Percentiles rank a stretch among this genome's conserved stretches.
These are phyloP conservation scores for Stegana nigrithorax DNA, from an alignment of 2,888 invertebrate genomes.

Conservation along the genomic window DNA sequence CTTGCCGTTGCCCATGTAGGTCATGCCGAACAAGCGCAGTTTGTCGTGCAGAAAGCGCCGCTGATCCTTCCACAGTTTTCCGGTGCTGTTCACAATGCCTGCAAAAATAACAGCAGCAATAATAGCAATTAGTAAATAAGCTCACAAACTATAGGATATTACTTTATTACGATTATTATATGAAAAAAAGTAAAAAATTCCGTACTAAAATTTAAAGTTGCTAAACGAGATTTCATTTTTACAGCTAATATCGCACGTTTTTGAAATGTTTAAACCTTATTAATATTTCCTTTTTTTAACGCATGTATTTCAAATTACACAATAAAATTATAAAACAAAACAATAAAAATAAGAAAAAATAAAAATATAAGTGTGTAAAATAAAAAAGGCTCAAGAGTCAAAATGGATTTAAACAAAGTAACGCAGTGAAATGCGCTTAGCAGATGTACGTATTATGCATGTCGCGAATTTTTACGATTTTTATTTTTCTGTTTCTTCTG, in stretches of 20 bases:
- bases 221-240: too few species aligned
- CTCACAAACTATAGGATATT: too few species aligned
- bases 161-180: too few species aligned
- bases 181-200: background rate
- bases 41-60: slow-evolving; percentile 88
- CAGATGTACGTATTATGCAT: background rate
- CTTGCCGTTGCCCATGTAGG: slow-evolving; percentile 83
- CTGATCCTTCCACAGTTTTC: slow-evolving; percentile 91
- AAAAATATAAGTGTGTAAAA: background rate
- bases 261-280: too few species aligned
- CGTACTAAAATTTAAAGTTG: background rate
- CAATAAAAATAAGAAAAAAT: background rate
- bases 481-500: too few species aligned
- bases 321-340: background rate
- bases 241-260: too few species aligned
- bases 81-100: slow-evolving; percentile 92
- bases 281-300: too few species aligned
- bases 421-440: background rate
- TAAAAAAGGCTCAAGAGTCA: background rate
- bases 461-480: background rate
- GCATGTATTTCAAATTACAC: too few species aligned
- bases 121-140: too few species aligned
- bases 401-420: background rate
- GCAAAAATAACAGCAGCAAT: slow-evolving; percentile 34
- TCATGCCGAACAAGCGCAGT: slow-evolving; percentile 88